These are phyloP conservation scores for Synergus japonicus DNA, from an alignment of 2,888 invertebrate genomes.

Conservation along the genomic window DNA sequence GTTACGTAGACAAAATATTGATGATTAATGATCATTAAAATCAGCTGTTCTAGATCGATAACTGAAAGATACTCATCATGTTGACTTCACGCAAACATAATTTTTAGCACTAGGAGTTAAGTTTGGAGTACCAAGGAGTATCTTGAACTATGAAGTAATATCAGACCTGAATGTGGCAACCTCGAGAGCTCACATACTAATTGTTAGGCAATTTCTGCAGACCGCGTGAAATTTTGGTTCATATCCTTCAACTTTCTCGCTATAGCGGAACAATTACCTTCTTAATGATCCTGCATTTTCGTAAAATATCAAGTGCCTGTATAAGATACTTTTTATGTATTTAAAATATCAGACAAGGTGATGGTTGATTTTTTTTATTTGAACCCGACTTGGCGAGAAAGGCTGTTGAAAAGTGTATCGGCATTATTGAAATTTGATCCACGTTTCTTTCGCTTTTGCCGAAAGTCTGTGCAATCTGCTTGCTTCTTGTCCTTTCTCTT, in stretches of 20 bases:
- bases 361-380: neutral
- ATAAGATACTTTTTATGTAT: neutral
- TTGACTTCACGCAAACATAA: no score
- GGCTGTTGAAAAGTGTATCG: constrained; percentile 14
- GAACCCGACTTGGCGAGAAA: neutral
- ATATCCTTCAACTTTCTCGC: neutral
- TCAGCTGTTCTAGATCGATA: neutral
- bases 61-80: neutral
- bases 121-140: no score
- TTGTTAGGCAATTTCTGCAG: neutral
- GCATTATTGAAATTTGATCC: constrained; percentile 19
- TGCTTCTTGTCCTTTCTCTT: constrained; percentile 21
- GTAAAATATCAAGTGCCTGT: neutral
- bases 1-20: neutral
- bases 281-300: neutral
- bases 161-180: no score
- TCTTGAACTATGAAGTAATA: no score
- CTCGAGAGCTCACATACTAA: no score
- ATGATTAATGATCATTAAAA: neutral
- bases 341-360: neutral
- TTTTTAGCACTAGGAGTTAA: no score
- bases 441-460: constrained; percentile 47
- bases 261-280: neutral
- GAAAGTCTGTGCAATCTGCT: constrained; percentile 1
- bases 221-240: neutral